Evolutionary conservation across 2,113 vertebrate species (phyloP), one percentile per base, ranked within the genome.

Genomic region (Vulpes ferrilata): DNA sequence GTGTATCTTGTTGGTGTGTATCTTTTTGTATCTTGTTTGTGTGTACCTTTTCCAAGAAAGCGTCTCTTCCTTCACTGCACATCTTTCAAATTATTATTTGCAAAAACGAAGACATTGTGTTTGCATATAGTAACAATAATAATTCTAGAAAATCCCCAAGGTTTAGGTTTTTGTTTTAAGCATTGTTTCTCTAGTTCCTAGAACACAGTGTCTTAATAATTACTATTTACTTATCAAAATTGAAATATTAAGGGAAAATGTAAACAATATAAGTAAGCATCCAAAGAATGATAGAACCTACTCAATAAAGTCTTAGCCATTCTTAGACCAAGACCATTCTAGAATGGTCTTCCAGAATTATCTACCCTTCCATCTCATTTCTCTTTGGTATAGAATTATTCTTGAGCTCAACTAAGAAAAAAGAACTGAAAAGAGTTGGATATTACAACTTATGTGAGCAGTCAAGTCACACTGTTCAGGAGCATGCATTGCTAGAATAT

Each of bases 51-150:
- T 80, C 13, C 23, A 57, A 81, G 19, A 88, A 65, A 57, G 15
- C 64, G 51, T 30, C 2, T 62, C 38, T 90, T 95, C 92, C 22
- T 60, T 96, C 35, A 22, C 1, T 76, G 53, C 86, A 19, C 2
- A 53, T 19, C 3, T 88, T 62, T 94, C 38, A 88, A 90, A 25
- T 76, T 86, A 90, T 55, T 95, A 71, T 89, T 55, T 97, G 83
- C 43, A 51, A 94, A 95, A 73, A 62, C 35, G 6, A 92, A 93
- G 53, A 1, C 12, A 65, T 19, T 89, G n/a, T 30, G 11, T 38
- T 92, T 81, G 25, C 17, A 80, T 55, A 16, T 48, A 69, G 30
- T 90, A 53, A 59, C 9, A 43, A 3, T 76, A 55, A 27, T 38
- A 25, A 55, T n/a, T 59, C 30, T 65, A 1, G 20, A 88, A 89